Evolutionary conservation across 2,113 vertebrate species (phyloP).

Genomic region (Sapayoa aenigma): DNA sequence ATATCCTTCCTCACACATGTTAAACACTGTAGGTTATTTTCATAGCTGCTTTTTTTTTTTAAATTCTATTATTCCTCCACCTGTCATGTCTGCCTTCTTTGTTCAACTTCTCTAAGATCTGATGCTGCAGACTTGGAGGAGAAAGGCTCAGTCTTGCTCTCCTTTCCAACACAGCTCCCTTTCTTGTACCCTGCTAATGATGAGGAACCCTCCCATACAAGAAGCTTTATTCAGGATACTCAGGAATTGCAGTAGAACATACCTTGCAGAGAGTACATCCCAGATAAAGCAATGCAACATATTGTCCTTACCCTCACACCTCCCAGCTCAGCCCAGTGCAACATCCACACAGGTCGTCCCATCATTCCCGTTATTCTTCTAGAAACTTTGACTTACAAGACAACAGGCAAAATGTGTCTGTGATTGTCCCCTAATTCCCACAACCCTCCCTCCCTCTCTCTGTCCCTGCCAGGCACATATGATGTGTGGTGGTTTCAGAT

Average conservation of each 20-base stretch:
- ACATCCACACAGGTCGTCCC: background rate
- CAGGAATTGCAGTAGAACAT: background rate
- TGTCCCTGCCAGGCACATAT: background rate
- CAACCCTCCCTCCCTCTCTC: background rate
- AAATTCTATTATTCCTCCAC: background rate
- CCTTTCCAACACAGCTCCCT: background rate
- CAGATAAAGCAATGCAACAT: background rate
- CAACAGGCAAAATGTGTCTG: background rate
- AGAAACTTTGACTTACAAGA: background rate
- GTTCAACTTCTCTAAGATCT: background rate
- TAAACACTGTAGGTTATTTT: background rate
- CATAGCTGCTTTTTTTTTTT: background rate
- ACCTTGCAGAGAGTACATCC: background rate
- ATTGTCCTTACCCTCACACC: background rate
- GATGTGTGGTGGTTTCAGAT: constrained; percentile 26
- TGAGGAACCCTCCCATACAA: accelerated
- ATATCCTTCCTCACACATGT: background rate
- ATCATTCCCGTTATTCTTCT: background rate
- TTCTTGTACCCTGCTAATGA: background rate
- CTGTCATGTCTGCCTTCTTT: background rate
- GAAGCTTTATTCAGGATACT: background rate
- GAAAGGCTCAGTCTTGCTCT: background rate
- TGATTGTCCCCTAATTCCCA: background rate
- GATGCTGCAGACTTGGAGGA: background rate
- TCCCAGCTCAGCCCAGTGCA: background rate